Base-by-base conservation (phyloP, 2,888 invertebrate genomes). In the Pterostichus madidus region DNA sequence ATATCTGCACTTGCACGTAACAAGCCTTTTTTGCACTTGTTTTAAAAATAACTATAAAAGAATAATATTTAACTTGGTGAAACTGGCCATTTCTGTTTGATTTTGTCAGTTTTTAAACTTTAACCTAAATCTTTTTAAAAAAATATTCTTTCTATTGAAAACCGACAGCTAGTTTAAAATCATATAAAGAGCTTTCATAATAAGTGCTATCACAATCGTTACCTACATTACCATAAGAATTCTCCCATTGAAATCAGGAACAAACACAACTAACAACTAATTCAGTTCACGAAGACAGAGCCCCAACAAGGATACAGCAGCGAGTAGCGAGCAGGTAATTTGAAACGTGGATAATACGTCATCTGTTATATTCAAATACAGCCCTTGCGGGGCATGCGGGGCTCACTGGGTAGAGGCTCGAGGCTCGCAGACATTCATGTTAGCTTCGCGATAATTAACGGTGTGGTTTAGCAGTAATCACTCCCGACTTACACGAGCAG, bases 391-490 rank as follows among this genome's bases (percentile, higher is more conserved):
- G 39, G 39, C 5, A 8, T 5, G 17, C 17, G 13, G 53, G 53
- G 53, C 11, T 13, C 53, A 8, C 15, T 8, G n/a, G 61, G 61
- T 2, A 8, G 24, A 17, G 32, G 31, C 61, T 61, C 35, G 13
- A 11, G n/a, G 15, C 24, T 56, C 56, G 15, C 56, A 56, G 56
- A 56, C 56, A 56, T 39, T 64, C 64, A 64, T 64, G 75, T 64
- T 64, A 59, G 61, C 44, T 15, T 88, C 86, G 88, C 85, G 85
- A 87, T 87, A 89, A 89, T 89, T 89, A 89, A 87, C 88, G 86
- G 87, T 89, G 89, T 87, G 89, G 89, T 88, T 64, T 87, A 87
- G 87, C 87, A 88, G 88, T 89, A 89, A 89, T 89, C 88, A 89
- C 88, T 87, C 88, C 87, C 85, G 86, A 87, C 79, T 79, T 79